Evolutionary conservation across 2,113 vertebrate genomes (phyloP).

Genomic region (Phaethornis superciliosus): DNA sequence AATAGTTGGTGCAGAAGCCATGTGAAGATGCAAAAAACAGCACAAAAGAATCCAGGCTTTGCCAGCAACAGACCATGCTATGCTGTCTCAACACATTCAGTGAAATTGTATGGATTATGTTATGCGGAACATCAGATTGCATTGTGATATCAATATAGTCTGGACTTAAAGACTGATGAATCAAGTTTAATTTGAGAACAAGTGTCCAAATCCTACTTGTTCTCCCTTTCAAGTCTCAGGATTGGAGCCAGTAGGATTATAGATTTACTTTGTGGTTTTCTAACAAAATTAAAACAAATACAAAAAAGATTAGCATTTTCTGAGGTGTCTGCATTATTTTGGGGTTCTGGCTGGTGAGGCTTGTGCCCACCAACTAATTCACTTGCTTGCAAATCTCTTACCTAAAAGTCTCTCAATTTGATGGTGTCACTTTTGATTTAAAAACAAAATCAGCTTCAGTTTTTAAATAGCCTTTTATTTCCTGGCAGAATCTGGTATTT

Average conservation of each 20-base stretch:
- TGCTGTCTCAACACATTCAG: not conserved
- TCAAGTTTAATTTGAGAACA: not conserved
- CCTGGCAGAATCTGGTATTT: not conserved
- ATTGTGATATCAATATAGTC: not conserved
- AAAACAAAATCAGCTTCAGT: not conserved
- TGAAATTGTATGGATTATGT: not conserved
- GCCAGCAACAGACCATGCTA: accelerated
- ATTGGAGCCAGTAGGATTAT: not conserved
- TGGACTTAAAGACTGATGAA: not conserved
- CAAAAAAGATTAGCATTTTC: not conserved
- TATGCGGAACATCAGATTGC: not conserved
- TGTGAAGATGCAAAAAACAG: not conserved
- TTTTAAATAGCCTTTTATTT: not conserved
- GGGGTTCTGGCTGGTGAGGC: not conserved
- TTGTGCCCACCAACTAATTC: not conserved
- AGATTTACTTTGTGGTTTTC: not conserved
- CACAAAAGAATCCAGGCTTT: not conserved
- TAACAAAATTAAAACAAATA: not conserved
- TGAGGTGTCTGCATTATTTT: not conserved
- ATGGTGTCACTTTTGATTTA: not conserved
- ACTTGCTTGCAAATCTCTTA: not conserved
- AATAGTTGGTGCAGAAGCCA: not conserved
- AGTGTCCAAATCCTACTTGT: not conserved
- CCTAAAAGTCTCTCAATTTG: not conserved
- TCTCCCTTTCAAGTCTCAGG: not conserved